Conservation (phyloP, 2,797 vertebrate genomes). For the Harpagifer antarcticus region DNA sequence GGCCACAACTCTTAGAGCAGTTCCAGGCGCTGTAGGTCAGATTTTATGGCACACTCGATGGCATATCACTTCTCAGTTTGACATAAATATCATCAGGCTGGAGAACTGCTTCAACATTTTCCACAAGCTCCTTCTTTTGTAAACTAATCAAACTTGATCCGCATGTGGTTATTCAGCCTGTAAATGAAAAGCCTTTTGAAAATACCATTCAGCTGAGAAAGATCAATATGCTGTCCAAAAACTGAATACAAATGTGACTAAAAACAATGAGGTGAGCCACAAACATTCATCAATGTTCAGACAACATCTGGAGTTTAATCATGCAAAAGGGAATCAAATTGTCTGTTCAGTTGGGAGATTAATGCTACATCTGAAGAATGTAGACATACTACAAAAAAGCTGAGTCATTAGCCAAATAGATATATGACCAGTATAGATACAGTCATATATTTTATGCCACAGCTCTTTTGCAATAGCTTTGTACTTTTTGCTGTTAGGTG, state of each 20-base stretch:
- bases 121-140: neutral
- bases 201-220: neutral
- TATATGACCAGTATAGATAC: neutral
- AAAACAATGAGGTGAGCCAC: neutral
- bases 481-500: neutral
- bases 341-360: neutral
- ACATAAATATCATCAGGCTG: slow-evolving; percentile 41
- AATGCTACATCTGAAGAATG: slow-evolving; percentile 8
- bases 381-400: neutral
- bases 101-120: neutral
- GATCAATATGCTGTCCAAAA: slow-evolving; percentile 6
- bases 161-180: neutral
- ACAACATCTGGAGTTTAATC: slow-evolving; percentile 21
- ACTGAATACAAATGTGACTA: slow-evolving; percentile 1
- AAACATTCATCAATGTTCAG: neutral
- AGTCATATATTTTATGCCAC: neutral
- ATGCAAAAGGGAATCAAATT: neutral
- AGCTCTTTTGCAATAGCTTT: neutral
- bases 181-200: neutral
- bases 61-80: slow-evolving; percentile 23
- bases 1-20: slow-evolving; percentile 14
- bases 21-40: slow-evolving; percentile 17
- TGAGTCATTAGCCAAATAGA: neutral
- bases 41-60: slow-evolving; percentile 13
- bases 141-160: slow-evolving; percentile 9